Percentiles rank a stretch among this genome's conserved stretches.
These are phyloP conservation scores for Leuciscus waleckii DNA, from an alignment of 2,797 vertebrate species.

Conservation along the genomic window DNA sequence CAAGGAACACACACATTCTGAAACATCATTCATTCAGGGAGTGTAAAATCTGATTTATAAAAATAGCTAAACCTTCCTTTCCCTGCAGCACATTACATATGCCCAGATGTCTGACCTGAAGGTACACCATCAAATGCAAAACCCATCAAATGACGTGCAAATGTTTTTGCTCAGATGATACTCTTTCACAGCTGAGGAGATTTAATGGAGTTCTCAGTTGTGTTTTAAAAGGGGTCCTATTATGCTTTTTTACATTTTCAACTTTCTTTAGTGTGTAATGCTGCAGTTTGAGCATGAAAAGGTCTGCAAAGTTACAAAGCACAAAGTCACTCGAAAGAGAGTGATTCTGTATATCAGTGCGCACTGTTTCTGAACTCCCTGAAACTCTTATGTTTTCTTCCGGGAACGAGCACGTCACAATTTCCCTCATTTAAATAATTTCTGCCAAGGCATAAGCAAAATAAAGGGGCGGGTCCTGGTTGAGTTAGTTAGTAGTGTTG, in stretches of 20 bases:
- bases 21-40: slow-evolving; percentile 41
- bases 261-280: neutral
- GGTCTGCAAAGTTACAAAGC: neutral
- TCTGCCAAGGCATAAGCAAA: neutral
- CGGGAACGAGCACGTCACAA: no score
- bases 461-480: neutral
- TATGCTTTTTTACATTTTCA: neutral
- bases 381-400: no score
- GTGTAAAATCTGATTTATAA: slow-evolving; percentile 28
- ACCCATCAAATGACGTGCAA: neutral
- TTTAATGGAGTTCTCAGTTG: neutral
- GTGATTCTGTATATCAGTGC: neutral
- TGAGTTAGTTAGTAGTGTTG: neutral
- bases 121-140: neutral
- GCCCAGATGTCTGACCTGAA: slow-evolving; percentile 16
- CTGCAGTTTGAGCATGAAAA: neutral
- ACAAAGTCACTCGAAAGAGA: neutral
- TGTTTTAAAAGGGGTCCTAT: neutral
- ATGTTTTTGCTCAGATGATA: neutral
- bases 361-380: no score
- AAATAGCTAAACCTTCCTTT: slow-evolving; percentile 17
- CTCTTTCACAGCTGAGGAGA: neutral
- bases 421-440: neutral
- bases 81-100: neutral
- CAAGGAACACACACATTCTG: slow-evolving; percentile 60